Evolutionary conservation across 2,888 invertebrate genomes (phyloP), one percentile per base, ranked within the genome.

Genomic region (Stenolophus ochropezus): DNA sequence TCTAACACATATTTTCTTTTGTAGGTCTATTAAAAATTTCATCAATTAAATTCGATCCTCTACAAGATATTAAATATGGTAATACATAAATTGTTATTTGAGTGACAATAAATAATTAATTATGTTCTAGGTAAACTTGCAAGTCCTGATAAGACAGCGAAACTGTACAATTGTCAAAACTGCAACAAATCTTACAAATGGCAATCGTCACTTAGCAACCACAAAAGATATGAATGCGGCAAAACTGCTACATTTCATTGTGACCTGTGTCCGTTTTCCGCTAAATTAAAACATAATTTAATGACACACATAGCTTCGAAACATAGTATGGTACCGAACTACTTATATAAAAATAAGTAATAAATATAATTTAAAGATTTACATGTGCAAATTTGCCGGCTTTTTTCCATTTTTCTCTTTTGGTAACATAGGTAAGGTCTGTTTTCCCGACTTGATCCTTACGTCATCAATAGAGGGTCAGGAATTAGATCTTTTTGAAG

Each of bases 141-240:
- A 42, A 11, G 33, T 42, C 33, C 33, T 11, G 33, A 42, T 11
- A 42, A 8, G 2, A 1, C 33, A 3, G 8, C 4, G 6, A 42
- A 42, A 42, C 2, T 42, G 21, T 61, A 20, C 61, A 21, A 14
- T 11, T 71, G 71, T 8, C 11, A 21, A 4, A 47, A 71, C 21
- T 71, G 71, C 18, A 18, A 20, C 1, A 47, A 71, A 47, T 18
- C 4, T 3, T 42, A 49, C 5, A 71, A 71, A 47, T 71, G 21
- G 20, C n/a, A 42, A 14, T 16, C 71, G 6, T 71, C 71, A 14
- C n/a, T 42, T 5, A 49, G 14, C 47, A 56, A 56, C 6, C 71
- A 47, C 14, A n/a, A 42, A 71, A 49, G 42, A 42, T 71, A 71
- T 5, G 71, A 42, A 47, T 71, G 42, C n/a, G 42, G 71, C n/a